These are phyloP conservation scores for Andrena hattorfiana DNA, from an alignment of 2,888 invertebrate genomes.

Conservation along the genomic window DNA sequence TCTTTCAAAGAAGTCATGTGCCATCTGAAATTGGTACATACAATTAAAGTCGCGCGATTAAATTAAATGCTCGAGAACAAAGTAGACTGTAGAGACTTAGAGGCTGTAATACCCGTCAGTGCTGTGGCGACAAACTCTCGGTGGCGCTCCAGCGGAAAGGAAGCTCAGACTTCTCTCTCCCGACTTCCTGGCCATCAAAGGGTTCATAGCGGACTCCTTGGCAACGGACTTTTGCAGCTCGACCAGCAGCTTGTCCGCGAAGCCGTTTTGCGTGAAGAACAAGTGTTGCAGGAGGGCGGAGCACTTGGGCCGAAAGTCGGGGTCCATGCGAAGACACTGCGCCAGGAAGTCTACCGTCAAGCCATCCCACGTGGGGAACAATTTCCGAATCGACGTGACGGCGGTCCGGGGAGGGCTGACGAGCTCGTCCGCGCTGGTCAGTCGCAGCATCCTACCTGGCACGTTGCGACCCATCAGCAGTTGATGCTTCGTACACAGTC, in stretches of 20 bases:
- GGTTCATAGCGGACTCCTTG: conserved; percentile 87
- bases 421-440: conserved; percentile 71
- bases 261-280: conserved; percentile 89
- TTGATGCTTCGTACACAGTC: conserved; percentile 72
- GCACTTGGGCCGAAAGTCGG: conserved; percentile 88
- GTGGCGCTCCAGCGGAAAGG: conserved; percentile 68
- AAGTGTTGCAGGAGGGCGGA: conserved; percentile 88
- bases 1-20: conserved; percentile 77
- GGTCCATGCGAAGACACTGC: conserved; percentile 88
- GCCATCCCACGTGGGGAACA: conserved; percentile 84
- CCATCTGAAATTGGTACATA: conserved; percentile 73
- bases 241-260: conserved; percentile 89
- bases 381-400: conserved; percentile 82
- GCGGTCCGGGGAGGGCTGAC: conserved; percentile 65
- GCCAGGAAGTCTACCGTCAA: conserved; percentile 86
- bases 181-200: conserved; percentile 83
- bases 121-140: conserved; percentile 73
- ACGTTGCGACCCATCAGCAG: conserved; percentile 70
- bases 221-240: conserved; percentile 88
- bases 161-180: conserved; percentile 71
- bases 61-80: too few relatives aligned
- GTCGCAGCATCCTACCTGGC: conserved; percentile 81
- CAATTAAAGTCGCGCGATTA: neutral
- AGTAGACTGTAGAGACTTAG: neutral
- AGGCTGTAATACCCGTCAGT: conserved; percentile 73